Evolutionary conservation across 2,888 invertebrate species (phyloP), one percentile per base, ranked within the genome.

Genomic region (Liopterus haemorrhoidalis): DNA sequence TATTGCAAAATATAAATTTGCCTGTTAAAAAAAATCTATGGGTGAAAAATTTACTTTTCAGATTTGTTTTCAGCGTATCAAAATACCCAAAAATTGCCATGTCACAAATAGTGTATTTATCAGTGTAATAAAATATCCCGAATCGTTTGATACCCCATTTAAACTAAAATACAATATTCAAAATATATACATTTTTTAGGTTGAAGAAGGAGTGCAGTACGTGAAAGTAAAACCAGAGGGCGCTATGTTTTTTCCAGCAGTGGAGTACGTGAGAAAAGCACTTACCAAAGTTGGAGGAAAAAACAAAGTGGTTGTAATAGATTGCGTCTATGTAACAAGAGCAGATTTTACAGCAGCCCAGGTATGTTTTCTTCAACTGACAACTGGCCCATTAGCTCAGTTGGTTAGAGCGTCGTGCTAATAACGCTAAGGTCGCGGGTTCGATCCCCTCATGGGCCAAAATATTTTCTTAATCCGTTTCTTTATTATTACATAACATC

Each of bases 371-470:
- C n/a, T n/a, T n/a, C n/a, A n/a, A n/a, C n/a, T n/a, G n/a, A n/a
- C n/a, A n/a, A n/a, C n/a, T n/a, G 79, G 79, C 79, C 78, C 78
- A 79, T 79, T 78, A 78, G 78, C 79, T 78, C 78, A 79, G 78
- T 78, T 79, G 78, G 78, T 78, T 79, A 79, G 78, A 79, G 78
- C 79, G 78, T 78, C 78, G 78, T 79, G 79, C 78, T 79, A 79
- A 79, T 79, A 78, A 78, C 78, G 78, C 79, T 78, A 79, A 78
- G 78, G 78, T 79, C 78, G 78, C 74, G 78, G 78, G 78, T 79
- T 79, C 78, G 78, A 79, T 78, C 78, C 78, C 78, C 78, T 72
- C 77, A 78, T 78, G 78, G 77, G 78, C 78, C 78, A 79, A 36
- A 22, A n/a, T n/a, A n/a, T n/a, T n/a, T n/a, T n/a, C n/a, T n/a